Evolutionary conservation across 2,888 invertebrate genomes (phyloP), one percentile per base, ranked within the genome.

Genomic region (Drosophila parthenogenetica): DNA sequence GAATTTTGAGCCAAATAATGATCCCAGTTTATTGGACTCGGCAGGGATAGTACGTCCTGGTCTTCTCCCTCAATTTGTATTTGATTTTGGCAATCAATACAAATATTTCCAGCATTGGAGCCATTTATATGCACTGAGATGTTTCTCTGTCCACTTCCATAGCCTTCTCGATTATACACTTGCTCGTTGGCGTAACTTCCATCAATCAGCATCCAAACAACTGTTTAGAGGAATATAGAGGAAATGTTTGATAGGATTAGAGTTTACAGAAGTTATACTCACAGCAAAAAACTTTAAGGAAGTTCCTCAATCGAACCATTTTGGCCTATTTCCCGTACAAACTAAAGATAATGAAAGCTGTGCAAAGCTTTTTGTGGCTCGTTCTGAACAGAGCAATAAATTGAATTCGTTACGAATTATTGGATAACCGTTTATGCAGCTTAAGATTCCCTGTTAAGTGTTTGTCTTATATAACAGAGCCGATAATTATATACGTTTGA

Each of bases 21-120:
- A 25, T 29, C 8, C 29, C 7, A 29, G 1, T 29, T 29, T 8
- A 29, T n/a, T n/a, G n/a, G n/a, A n/a, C n/a, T n/a, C n/a, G n/a
- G n/a, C n/a, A n/a, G n/a, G n/a, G n/a, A 2, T 8, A 8, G 7
- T 29, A 8, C 29, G 2, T 29, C 8, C 1, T 25, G 25, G 2
- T 16, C 17, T 3, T 16, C 2, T 8, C 42, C 11, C 5, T 57
- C 35, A 5, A 43, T 0, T 14, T 67, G 46, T 25, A 50, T 35
- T 32, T 68, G 68, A 14, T 25, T 60, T 17, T 69, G 60, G 8
- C 68, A 69, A 32, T 69, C 69, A 22, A 69, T 69, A 14, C 68
- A 69, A 54, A 69, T 69, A 16, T 17, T 17, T 16, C 68, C 68
- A 8, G 8, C 42, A 13, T 60, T 49, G 0, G 48, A 0, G 3